Percentiles rank a stretch among this genome's conserved stretches.
Conservation (phyloP, 2,797 vertebrate genomes). For the Labeo calbasu region DNA sequence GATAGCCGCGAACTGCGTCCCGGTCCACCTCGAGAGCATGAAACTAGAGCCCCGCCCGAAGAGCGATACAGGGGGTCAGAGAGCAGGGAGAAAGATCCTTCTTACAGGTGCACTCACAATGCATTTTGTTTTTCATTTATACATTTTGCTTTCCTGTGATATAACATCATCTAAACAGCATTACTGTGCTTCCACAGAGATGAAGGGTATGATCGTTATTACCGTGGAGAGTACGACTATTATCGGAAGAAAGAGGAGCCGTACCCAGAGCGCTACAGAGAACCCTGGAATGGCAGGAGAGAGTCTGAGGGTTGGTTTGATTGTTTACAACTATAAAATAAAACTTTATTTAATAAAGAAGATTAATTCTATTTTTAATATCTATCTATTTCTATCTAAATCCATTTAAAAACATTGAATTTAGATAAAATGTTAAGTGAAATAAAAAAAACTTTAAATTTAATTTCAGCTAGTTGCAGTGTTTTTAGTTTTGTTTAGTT, state of each 20-base stretch:
- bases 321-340: not conserved
- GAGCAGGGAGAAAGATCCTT: slow-evolving; percentile 76
- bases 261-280: slow-evolving; percentile 86
- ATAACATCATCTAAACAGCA: not conserved
- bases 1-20: slow-evolving; percentile 67
- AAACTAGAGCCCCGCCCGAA: slow-evolving; percentile 54
- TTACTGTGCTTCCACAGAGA: slow-evolving; percentile 70
- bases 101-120: slow-evolving; percentile 72
- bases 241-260: slow-evolving; percentile 89
- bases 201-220: slow-evolving; percentile 84
- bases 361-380: no score
- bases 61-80: slow-evolving; percentile 61
- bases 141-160: not conserved
- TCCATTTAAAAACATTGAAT: not conserved
- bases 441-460: no score
- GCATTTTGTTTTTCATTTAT: not conserved
- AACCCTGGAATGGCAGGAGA: slow-evolving; percentile 85
- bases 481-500: no score
- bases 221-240: slow-evolving; percentile 82
- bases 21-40: slow-evolving; percentile 72
- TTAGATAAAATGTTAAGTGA: no score
- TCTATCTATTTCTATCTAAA: not conserved
- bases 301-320: slow-evolving; percentile 81
- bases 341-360: not conserved
- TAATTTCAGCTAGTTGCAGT: no score